Conservation (phyloP, 1,140 invertebrate species). For the Vanessa tameamea region DNA sequence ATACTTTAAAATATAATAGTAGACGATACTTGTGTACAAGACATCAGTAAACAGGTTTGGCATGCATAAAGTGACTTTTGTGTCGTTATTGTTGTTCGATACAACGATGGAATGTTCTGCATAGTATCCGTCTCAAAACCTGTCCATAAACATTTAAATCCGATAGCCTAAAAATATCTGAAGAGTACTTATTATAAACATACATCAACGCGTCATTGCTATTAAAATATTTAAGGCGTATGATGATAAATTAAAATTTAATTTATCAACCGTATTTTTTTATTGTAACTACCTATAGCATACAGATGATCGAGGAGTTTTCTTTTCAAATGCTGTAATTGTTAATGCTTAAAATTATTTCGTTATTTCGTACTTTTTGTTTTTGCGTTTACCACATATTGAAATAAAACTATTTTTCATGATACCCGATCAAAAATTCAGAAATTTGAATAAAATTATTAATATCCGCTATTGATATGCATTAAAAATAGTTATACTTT, state of each 20-base stretch:
- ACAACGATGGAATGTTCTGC: constrained; percentile 1
- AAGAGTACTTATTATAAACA: not conserved
- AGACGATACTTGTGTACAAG: not conserved
- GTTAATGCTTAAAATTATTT: too few species aligned
- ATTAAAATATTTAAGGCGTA: not conserved
- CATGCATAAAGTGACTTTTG: not conserved
- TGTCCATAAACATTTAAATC: constrained; percentile 4
- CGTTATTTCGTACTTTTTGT: too few species aligned
- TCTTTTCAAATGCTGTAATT: too few species aligned
- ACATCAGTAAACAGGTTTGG: constrained; percentile 2
- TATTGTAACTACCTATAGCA: too few species aligned
- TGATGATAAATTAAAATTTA: too few species aligned
- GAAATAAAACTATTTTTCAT: too few species aligned
- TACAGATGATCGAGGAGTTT: too few species aligned
- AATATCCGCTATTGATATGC: not conserved
- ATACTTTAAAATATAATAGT: not conserved
- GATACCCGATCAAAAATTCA: too few species aligned
- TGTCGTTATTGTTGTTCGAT: constrained; percentile 3
- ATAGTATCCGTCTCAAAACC: constrained; percentile 1
- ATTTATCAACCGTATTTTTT: too few species aligned
- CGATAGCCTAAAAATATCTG: not conserved
- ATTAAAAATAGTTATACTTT: not conserved
- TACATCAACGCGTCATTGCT: not conserved
- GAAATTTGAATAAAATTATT: too few species aligned
- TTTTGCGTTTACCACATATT: too few species aligned